Conservation (phyloP, 2,113 vertebrate genomes). For the Poecilia latipinna region DNA sequence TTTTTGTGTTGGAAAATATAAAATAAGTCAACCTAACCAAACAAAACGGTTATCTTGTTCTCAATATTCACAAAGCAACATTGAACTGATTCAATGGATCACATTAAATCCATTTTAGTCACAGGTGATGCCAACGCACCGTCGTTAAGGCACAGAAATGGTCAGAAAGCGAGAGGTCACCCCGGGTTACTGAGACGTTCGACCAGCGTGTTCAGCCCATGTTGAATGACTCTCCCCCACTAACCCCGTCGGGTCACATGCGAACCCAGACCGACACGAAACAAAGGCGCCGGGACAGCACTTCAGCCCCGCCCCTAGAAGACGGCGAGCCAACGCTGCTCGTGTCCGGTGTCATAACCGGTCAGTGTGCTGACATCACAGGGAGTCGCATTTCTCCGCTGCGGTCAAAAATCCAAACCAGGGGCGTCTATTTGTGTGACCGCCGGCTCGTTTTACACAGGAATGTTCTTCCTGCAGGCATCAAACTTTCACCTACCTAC, state of each 20-base stretch:
- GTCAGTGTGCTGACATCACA: constrained; percentile 3
- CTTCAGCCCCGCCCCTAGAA: neutral
- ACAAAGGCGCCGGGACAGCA: constrained; percentile 4
- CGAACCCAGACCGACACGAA: constrained; percentile 9
- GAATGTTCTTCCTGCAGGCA: neutral
- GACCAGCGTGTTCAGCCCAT: neutral
- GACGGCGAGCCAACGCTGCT: neutral
- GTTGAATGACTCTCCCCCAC: constrained; percentile 33
- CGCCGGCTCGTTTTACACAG: neutral
- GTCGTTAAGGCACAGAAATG: neutral
- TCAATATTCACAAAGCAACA: neutral
- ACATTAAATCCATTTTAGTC: too few species aligned
- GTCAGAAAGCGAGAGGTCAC: neutral
- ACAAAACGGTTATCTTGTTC: neutral
- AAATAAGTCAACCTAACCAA: neutral
- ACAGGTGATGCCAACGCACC: neutral
- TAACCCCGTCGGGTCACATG: constrained; percentile 24
- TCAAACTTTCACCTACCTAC: neutral
- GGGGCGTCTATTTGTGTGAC: neutral
- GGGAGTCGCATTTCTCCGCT: constrained; percentile 7
- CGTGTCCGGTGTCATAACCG: constrained; percentile 8
- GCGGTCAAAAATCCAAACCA: neutral
- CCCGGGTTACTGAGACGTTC: neutral
- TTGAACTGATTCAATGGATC: too few species aligned
- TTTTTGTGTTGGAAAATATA: constrained; percentile 1